A percentile compares a stretch with the other conserved stretches of the same genome.
phyloP scores from a whole-genome alignment of 2,113 vertebrate genomes.

The Sceloporus tristichus region DNA sequence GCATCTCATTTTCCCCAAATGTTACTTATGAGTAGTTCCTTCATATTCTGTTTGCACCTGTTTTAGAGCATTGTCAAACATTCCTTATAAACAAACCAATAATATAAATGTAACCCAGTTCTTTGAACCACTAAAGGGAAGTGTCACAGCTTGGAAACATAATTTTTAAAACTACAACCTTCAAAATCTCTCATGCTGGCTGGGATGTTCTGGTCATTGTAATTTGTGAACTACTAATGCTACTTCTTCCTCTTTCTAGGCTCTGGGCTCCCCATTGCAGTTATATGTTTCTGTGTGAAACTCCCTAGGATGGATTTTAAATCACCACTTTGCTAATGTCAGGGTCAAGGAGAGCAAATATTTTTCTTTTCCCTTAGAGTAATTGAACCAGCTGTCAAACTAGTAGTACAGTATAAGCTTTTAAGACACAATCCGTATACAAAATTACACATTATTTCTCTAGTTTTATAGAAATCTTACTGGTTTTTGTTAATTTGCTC shows the following conservation, averaged over 20 bases:
- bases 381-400: background rate
- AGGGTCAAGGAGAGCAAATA: background rate
- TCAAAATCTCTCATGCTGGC: no score
- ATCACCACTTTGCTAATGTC: background rate
- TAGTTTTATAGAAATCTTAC: slow-evolving; percentile 4
- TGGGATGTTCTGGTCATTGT: no score
- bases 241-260: no score
- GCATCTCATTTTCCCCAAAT: background rate
- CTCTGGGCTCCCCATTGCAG: no score
- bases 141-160: no score
- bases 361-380: background rate
- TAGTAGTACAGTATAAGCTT: background rate
- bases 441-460: slow-evolving; percentile 24
- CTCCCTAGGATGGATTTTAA: background rate
- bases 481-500: slow-evolving; percentile 3
- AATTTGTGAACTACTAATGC: no score
- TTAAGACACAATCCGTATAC: background rate
- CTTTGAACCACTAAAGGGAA: background rate
- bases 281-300: background rate
- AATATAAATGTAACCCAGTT: background rate
- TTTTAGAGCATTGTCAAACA: background rate
- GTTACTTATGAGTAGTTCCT: background rate
- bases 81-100: background rate
- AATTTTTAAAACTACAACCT: no score
- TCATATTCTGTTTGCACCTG: background rate